These are phyloP conservation scores for Pomatostomus ruficeps DNA, from an alignment of 2,113 vertebrate species.

Conservation along the genomic window DNA sequence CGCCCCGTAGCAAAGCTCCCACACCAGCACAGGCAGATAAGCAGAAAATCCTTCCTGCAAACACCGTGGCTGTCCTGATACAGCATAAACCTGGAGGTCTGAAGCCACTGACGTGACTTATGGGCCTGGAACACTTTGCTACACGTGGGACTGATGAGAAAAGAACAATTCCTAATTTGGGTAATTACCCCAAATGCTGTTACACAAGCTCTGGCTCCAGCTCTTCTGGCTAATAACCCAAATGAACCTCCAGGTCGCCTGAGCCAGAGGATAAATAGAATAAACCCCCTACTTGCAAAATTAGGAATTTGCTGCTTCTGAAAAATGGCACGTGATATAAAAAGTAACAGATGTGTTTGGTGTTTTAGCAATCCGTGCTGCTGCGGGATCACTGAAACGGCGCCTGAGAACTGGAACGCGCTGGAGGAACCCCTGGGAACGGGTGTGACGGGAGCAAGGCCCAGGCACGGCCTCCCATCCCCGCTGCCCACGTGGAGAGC, in stretches of 20 bases:
- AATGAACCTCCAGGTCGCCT: not conserved
- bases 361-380: not conserved
- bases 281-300: not conserved
- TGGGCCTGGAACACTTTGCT: not conserved
- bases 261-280: not conserved
- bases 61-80: constrained; percentile 11
- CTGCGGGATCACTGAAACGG: not conserved
- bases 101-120: not conserved
- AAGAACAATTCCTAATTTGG: not conserved
- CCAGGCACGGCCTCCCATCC: rapidly evolving
- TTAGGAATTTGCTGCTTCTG: not conserved
- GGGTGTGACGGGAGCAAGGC: not conserved
- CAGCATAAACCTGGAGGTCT: not conserved
- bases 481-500: not conserved
- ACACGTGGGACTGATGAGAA: not conserved
- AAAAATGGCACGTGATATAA: rapidly evolving
- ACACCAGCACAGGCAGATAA: constrained; percentile 59
- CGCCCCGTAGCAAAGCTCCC: constrained; percentile 49
- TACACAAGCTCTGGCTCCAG: not conserved
- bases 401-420: rapidly evolving
- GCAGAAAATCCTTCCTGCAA: constrained; percentile 64
- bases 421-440: not conserved
- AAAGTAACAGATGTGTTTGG: not conserved
- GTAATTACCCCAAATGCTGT: not conserved
- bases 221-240: not conserved